Evolutionary conservation across 2,113 vertebrate species (phyloP).

Genomic region (Pelecanoides urinatrix): DNA sequence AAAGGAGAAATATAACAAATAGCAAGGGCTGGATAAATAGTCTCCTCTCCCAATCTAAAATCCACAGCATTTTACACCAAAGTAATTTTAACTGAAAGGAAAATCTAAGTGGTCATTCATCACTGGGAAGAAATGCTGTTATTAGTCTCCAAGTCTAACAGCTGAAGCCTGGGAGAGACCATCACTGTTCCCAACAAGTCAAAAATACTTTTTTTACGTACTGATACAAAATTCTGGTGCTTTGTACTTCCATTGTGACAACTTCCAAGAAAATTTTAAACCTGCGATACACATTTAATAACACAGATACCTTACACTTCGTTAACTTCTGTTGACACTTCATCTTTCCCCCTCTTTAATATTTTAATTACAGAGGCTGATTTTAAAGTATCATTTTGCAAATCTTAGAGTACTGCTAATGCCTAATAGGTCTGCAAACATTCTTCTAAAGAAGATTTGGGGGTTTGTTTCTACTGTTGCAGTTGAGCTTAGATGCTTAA

Average conservation of each 20-base stretch:
- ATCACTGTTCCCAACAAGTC: background rate
- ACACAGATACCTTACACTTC: background rate
- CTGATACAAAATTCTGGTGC: background rate
- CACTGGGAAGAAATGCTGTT: background rate
- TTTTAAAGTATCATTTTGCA: background rate
- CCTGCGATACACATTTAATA: background rate
- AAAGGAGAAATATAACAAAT: conserved; percentile 13
- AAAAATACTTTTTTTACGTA: background rate
- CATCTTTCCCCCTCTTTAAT: background rate
- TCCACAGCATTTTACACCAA: conserved; percentile 22
- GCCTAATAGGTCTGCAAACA: background rate
- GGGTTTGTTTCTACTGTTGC: background rate
- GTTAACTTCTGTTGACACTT: background rate
- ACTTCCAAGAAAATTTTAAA: background rate
- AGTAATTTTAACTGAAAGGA: conserved; percentile 48
- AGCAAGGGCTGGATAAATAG: background rate
- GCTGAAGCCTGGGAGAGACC: background rate
- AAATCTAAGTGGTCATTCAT: conserved; percentile 39
- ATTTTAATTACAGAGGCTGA: background rate
- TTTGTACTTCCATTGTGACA: background rate
- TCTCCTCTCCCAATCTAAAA: conserved; percentile 13
- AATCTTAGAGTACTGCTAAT: background rate
- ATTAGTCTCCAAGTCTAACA: background rate
- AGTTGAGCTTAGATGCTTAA: background rate
- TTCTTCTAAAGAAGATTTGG: background rate